Conservation (phyloP, 2,113 vertebrate genomes). For the Hassar affinis region DNA sequence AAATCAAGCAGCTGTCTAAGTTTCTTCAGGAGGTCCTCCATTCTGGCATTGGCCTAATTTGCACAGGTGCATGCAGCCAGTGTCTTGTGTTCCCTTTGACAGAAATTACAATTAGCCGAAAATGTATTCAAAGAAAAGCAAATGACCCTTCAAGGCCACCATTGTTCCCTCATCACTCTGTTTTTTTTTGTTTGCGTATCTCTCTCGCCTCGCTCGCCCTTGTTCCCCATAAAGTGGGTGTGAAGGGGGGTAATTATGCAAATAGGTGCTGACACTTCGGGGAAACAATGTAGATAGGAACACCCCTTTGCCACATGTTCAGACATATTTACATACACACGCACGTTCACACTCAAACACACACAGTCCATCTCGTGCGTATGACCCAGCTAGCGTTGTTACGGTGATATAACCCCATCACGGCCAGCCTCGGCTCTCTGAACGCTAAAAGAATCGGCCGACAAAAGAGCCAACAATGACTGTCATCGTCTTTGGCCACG, state of each 20-base stretch:
- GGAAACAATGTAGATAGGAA: slow-evolving; percentile 67
- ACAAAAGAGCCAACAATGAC: slow-evolving; percentile 50
- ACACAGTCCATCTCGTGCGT: slow-evolving; percentile 21
- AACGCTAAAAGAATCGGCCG: slow-evolving; percentile 20
- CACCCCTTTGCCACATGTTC: slow-evolving; percentile 45
- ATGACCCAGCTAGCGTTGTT: slow-evolving; percentile 39
- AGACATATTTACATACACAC: slow-evolving; percentile 35
- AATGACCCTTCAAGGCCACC: slow-evolving; percentile 71
- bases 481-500: slow-evolving; percentile 45
- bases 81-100: slow-evolving; percentile 33
- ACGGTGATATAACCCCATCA: slow-evolving; percentile 25
- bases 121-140: slow-evolving; percentile 52
- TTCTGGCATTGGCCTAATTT: slow-evolving; percentile 35
- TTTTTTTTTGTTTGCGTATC: slow-evolving; percentile 73
- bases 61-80: slow-evolving; percentile 43
- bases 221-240: slow-evolving; percentile 56
- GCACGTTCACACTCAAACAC: slow-evolving; percentile 3
- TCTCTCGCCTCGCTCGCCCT: slow-evolving; percentile 61
- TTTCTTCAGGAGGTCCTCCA: slow-evolving; percentile 8
- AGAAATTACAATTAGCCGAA: slow-evolving; percentile 52
- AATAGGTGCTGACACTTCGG: slow-evolving; percentile 65
- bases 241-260: slow-evolving; percentile 71
- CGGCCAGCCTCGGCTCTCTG: neutral
- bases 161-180: slow-evolving; percentile 72
- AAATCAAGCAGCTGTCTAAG: slow-evolving; percentile 22